Evolutionary conservation across 2,113 vertebrate species (phyloP), one percentile per base, ranked within the genome.

Genomic region (Neotragus moschatus): DNA sequence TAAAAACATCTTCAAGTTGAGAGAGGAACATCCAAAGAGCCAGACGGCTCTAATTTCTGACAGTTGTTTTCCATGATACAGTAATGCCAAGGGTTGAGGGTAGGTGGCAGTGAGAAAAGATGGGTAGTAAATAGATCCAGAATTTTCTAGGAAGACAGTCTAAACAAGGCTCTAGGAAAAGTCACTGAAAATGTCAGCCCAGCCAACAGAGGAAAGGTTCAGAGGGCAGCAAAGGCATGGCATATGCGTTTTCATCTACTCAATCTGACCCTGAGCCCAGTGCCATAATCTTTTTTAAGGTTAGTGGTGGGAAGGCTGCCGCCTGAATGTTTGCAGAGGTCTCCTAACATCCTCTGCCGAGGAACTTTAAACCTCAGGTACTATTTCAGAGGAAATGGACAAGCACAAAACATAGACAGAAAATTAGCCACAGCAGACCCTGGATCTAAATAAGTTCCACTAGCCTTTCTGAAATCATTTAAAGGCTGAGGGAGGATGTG

Each of bases 361-460:
- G 98, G 98, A 99, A 99, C 98, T 98, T 98, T 99, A 99, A 99
- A 99, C 98, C 98, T 98, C 98, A 99, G 99, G 98, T 99, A 99
- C 98, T 98, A 98, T 99, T 99, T 99, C 99, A 98, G 98, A 99
- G 98, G 98, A 99, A 99, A 99, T 97, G 98, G 99, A 98, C 98
- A 99, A 99, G 98, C 97, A 98, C 98, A 99, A 98, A 99, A 99
- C 98, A 98, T 99, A 99, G 99, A 98, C 98, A 99, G 98, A 99
- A 99, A 99, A 99, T 98, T 96, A 99, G 98, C 98, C 97, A 94
- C 98, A 99, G 99, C 98, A 98, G 98, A 99, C 98, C 98, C 97
- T 97, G 96, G 98, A 98, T 98, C 98, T 98, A 99, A 99, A 98
- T 98, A 98, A 98, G 98, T 98, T 98, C 98, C 97, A 98, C 97